Base-by-base conservation (phyloP, 2,888 invertebrate genomes). In the Barypeithes pellucidus region DNA sequence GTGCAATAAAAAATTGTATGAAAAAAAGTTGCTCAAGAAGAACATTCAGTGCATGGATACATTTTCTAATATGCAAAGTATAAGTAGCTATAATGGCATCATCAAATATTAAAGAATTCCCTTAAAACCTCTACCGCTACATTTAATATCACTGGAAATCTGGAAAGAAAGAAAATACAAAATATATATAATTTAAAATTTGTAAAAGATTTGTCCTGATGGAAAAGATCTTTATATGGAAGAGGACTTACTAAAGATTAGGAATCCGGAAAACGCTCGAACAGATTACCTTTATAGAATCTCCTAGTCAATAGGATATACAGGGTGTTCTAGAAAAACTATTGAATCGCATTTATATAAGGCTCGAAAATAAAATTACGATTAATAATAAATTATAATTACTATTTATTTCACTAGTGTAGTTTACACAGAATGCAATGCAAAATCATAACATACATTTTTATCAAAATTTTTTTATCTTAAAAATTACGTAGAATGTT, bases 261-360 rank as follows among this genome's bases (percentile, higher is more conserved):
- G 80, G 80, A 80, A 81, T 81, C 82, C 82, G 81, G 82, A 82
- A 80, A 82, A 82, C 83, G 81, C 82, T 80, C 63, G 82, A 83
- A 83, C 83, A 85, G 84, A 85, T 85, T 85, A 85, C 84, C 83
- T 84, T 82, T 81, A 81, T 83, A 82, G 85, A 86, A 86, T 85
- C 85, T 84, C 77, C 78, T 82, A 81, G 82, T 82, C 83, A 81
- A 84, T 84, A 84, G 83, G 82, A 84, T 82, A 83, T 82, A 83
- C 52, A 57, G 66, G 43, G 18, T 22, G 41, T 22, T 18, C 2
- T 11, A 39, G 12, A 14, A 0, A 22, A 50, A 22, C 1, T 47
- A 9, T 47, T 2, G 8, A 20, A 18, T n/a, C n/a, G n/a, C n/a
- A n/a, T n/a, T n/a, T n/a, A n/a, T n/a, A n/a, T n/a, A n/a, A n/a